These are phyloP conservation scores for Gorsachius magnificus DNA, from an alignment of 2,797 vertebrate species.

Conservation along the genomic window DNA sequence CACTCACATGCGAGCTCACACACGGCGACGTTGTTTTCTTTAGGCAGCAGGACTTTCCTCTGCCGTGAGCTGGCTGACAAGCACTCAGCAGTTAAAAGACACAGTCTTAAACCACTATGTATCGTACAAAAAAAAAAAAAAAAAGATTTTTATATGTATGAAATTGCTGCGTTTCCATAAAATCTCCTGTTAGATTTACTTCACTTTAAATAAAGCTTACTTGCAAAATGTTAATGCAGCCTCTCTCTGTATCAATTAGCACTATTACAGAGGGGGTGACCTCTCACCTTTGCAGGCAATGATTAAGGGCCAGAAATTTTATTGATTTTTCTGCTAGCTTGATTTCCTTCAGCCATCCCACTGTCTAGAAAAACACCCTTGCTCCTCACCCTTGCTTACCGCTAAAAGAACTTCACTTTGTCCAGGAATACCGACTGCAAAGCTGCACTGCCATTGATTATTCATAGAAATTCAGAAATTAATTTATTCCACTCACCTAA, in stretches of 20 bases:
- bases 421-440: not conserved
- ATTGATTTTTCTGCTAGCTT: constrained; percentile 24
- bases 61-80: not conserved
- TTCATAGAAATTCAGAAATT: not conserved
- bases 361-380: not conserved
- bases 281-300: not conserved
- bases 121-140: not conserved
- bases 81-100: not conserved
- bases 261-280: not conserved
- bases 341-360: not conserved
- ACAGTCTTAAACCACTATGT: not conserved
- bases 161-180: not conserved
- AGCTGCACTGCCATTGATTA: not conserved
- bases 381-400: not conserved
- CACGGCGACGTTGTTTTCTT: not conserved
- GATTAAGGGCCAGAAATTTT: not conserved
- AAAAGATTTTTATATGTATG: rapidly evolving
- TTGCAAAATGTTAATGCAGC: constrained; percentile 2
- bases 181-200: not conserved
- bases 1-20: not conserved
- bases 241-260: not conserved
- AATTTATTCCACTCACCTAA: not conserved
- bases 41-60: not conserved
- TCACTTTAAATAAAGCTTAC: not conserved
- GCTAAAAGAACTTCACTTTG: not conserved